Conservation (phyloP, 2,888 invertebrate species). For the Busseola fusca region DNA sequence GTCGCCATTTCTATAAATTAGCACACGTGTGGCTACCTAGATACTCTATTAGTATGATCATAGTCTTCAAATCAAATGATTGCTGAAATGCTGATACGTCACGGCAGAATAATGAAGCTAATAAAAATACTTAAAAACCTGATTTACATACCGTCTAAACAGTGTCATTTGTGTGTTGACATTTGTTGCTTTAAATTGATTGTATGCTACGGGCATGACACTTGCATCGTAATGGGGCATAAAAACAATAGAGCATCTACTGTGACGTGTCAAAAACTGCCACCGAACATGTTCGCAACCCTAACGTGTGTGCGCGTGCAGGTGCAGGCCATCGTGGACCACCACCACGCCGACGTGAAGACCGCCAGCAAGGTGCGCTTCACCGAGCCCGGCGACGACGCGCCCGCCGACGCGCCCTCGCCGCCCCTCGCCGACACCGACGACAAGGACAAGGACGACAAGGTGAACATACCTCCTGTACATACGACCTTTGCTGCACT, state of each 20-base stretch:
- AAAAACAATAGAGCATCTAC: conserved; percentile 7
- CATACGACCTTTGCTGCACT: conserved; percentile 33
- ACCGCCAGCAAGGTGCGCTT: conserved; percentile 95
- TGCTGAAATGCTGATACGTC: conserved; percentile 17
- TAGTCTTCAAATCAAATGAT: conserved; percentile 20
- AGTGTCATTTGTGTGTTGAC: too few species aligned
- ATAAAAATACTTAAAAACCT: background rate
- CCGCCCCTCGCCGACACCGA: conserved; percentile 85
- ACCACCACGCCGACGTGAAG: conserved; percentile 94
- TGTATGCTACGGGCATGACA: background rate
- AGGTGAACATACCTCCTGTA: conserved; percentile 78
- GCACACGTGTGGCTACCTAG: conserved; percentile 12
- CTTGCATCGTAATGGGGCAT: background rate
- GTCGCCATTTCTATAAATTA: conserved; percentile 3
- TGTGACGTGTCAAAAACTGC: conserved; percentile 28
- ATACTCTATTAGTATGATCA: conserved; percentile 27
- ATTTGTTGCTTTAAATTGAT: background rate
- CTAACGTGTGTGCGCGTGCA: conserved; percentile 72
- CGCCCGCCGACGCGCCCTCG: conserved; percentile 84
- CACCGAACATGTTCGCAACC: background rate
- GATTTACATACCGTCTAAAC: background rate
- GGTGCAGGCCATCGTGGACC: conserved; percentile 98
- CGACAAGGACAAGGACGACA: conserved; percentile 85
- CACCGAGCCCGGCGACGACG: conserved; percentile 91
- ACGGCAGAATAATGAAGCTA: background rate